phyloP scores from a whole-genome alignment of 2,888 invertebrate species.

The Psylliodes chrysocephalus region DNA sequence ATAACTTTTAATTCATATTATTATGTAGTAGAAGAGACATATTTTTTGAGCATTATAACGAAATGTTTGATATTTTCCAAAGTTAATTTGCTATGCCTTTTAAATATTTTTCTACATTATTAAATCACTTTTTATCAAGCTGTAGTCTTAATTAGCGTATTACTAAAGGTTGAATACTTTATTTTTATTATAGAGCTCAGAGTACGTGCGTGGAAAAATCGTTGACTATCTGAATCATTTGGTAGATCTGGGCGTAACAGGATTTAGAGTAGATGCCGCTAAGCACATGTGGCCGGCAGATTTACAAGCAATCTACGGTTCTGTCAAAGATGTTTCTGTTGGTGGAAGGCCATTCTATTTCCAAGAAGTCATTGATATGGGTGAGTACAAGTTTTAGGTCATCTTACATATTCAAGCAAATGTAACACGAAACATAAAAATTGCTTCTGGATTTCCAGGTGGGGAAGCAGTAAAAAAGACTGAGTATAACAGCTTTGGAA shows the following conservation, averaged over 20 bases:
- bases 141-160: background rate
- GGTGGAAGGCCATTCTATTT: slow-evolving; percentile 75
- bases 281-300: slow-evolving; percentile 70
- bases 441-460: no score
- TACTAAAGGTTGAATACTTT: background rate
- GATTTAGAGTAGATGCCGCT: slow-evolving; percentile 68
- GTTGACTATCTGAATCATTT: slow-evolving; percentile 66
- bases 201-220: slow-evolving; percentile 65
- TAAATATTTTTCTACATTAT: no score
- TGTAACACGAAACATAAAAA: background rate
- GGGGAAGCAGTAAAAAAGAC: slow-evolving; percentile 60
- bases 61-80: no score
- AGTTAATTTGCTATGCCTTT: no score
- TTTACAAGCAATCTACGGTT: slow-evolving; percentile 65
- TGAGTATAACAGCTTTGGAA: slow-evolving; percentile 63
- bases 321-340: slow-evolving; percentile 71
- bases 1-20: no score
- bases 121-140: background rate
- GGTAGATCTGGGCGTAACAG: slow-evolving; percentile 68
- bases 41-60: no score
- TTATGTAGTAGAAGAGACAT: no score
- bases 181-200: slow-evolving; percentile 63
- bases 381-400: slow-evolving; percentile 37
- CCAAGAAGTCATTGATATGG: slow-evolving; percentile 81
- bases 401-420: background rate